Conservation (phyloP, 2,797 vertebrate genomes). For the Chiroxiphia lanceolata region DNA sequence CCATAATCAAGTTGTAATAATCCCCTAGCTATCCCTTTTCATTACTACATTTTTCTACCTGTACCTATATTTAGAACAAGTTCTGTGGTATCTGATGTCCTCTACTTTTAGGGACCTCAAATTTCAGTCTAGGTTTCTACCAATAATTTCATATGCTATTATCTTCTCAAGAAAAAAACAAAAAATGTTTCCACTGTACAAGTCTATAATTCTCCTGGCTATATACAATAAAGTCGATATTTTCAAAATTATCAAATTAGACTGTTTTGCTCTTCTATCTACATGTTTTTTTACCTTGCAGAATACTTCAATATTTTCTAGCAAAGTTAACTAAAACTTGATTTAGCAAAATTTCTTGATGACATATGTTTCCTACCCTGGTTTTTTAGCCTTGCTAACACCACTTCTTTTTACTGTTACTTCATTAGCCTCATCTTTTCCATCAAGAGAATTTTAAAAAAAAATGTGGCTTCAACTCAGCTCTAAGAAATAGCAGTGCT, state of each 20-base stretch:
- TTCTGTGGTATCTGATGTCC: background rate
- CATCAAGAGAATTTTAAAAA: background rate
- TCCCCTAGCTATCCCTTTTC: background rate
- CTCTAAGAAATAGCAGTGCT: background rate
- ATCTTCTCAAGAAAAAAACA: background rate
- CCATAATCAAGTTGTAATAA: background rate
- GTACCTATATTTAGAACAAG: background rate
- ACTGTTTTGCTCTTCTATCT: background rate
- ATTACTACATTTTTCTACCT: background rate
- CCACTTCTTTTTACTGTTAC: background rate
- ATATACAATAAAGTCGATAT: background rate
- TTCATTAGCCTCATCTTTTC: background rate
- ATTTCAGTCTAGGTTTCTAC: background rate
- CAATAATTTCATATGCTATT: background rate
- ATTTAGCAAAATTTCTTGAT: background rate
- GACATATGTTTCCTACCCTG: background rate
- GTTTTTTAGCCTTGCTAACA: background rate
- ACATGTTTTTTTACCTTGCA: background rate
- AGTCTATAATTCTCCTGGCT: background rate
- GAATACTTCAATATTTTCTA: background rate
- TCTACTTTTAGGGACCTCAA: background rate
- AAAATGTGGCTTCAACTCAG: background rate
- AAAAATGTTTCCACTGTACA: background rate
- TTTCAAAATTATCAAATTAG: background rate
- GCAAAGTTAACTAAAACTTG: background rate